Conservation (phyloP, 2,113 vertebrate genomes). For the Calypte anna region DNA sequence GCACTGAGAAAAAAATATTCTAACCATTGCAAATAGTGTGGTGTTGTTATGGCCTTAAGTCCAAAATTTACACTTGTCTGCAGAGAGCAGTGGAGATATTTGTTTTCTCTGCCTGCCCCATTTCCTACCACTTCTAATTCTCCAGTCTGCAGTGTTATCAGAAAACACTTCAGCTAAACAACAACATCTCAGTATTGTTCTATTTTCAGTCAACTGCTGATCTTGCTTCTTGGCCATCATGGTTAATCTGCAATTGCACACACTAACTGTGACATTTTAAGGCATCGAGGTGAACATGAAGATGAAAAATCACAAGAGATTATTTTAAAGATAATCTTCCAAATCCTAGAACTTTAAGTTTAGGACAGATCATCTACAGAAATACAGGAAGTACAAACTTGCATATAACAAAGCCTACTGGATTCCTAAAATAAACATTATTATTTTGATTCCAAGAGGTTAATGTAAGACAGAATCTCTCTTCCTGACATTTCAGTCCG, state of each 20-base stretch:
- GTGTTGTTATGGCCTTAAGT: too few species aligned
- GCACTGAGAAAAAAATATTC: background rate
- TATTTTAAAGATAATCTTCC: background rate
- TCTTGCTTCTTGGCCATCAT: background rate
- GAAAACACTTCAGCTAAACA: background rate
- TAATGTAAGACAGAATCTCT: background rate
- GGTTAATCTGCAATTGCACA: background rate
- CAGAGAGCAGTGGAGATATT: background rate
- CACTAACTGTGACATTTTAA: background rate
- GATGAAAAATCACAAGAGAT: background rate
- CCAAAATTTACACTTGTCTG: background rate
- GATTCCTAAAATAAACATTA: background rate
- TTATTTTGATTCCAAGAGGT: background rate
- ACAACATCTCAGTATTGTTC: background rate
- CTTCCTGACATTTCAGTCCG: background rate
- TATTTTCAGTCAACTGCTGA: constrained; percentile 3
- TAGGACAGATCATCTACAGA: background rate
- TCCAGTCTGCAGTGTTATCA: background rate
- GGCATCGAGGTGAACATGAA: background rate
- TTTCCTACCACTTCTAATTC: background rate
- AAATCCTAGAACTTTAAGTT: background rate
- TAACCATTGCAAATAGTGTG: too few species aligned
- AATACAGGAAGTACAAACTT: background rate
- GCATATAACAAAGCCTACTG: background rate
- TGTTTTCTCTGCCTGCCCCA: background rate